phyloP scores from a whole-genome alignment of 2,797 vertebrate species.

The Falco biarmicus region DNA sequence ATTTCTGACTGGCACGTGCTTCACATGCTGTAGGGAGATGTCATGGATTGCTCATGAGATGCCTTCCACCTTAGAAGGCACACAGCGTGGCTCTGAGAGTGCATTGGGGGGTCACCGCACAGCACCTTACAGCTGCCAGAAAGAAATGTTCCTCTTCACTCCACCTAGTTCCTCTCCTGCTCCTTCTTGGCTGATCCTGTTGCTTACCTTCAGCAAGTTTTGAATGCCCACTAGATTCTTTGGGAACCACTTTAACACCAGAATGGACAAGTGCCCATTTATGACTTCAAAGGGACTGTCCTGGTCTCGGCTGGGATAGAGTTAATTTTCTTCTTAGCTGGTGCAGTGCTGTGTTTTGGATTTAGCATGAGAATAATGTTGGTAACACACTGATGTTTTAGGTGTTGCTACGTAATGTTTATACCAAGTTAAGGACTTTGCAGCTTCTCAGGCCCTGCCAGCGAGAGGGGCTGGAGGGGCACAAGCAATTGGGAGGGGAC shows the following conservation, averaged over 20 bases:
- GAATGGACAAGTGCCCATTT: not conserved
- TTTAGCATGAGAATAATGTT: no score
- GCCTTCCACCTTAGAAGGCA: not conserved
- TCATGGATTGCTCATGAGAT: not conserved
- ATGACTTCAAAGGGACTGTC: not conserved
- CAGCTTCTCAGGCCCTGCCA: no score
- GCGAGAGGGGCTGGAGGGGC: no score
- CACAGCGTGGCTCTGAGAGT: not conserved
- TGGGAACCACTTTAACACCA: not conserved
- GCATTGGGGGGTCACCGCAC: not conserved
- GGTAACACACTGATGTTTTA: no score
- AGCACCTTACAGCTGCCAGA: not conserved
- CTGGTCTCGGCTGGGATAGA: no score
- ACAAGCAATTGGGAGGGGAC: no score
- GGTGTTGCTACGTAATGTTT: no score
- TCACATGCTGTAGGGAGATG: not conserved
- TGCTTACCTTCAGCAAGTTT: not conserved
- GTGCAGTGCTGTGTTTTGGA: no score
- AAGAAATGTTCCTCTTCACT: not conserved
- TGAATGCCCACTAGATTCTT: not conserved
- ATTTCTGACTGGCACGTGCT: not conserved
- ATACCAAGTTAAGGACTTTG: no score
- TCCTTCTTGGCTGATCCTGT: not conserved
- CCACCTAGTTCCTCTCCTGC: not conserved
- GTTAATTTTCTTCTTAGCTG: no score